Evolutionary conservation across 2,797 vertebrate species (phyloP), one percentile per base, ranked within the genome.

Genomic region (Sebastes nivosus): DNA sequence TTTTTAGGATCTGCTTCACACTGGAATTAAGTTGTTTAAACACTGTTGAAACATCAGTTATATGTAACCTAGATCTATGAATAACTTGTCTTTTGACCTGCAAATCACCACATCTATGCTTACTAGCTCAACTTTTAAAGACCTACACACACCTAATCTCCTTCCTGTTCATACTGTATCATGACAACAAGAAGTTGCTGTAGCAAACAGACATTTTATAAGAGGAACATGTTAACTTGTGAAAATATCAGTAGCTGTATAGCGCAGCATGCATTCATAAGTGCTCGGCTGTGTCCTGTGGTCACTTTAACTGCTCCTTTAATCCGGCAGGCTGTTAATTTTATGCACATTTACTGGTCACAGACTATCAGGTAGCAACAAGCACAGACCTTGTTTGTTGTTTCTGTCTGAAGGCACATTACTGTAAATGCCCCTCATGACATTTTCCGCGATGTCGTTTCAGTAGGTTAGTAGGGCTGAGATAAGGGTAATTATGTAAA

Each of bases 401-500:
- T 75, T 70, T 63, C 59, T 32, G 36, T 70, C 34, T 67, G 50
- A 60, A 61, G 57, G 71, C 42, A 64, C 58, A 13, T 68, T 64
- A 67, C 63, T 72, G 81, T 72, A 69, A 84, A 82, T 25, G 58
- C 6, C 13, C 42, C 24, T 5, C 36, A 65, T 59, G 27, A 82
- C 59, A 59, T 77, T 82, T 61, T 29, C 57, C 16, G 4, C 50
- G 34, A 70, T 80, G 81, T 34, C 72, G 64, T 71, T 86, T 83
- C 77, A 83, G 75, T 81, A 60, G 88, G 79, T 82, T 79, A 83
- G 81, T 75, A 42, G 71, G 63, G 63, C 75, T 67, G 30, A 58
- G 72, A 80, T 69, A 55, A 61, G 64, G 70, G 60, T 87, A 78
- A 87, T 87, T 84, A 86, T 84, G 68, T 68, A 60, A 84, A 82